A percentile compares a stretch with the other conserved stretches of the same genome.
These are phyloP conservation scores for Orthosia gracilis DNA, from an alignment of 2,888 invertebrate genomes.

Conservation along the genomic window DNA sequence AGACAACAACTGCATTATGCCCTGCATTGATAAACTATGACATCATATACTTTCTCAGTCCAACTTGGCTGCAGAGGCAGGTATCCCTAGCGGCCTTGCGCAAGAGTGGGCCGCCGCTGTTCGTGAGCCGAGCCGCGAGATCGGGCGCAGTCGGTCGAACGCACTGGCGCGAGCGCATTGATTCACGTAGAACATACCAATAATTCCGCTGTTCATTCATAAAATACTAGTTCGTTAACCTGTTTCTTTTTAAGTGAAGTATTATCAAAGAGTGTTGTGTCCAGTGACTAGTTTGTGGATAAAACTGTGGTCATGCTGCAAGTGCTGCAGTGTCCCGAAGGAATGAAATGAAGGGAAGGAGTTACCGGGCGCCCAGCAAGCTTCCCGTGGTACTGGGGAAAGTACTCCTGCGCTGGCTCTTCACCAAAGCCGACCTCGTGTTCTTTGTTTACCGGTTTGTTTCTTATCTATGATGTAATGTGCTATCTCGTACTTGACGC, in stretches of 20 bases:
- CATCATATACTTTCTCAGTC: constrained; percentile 81
- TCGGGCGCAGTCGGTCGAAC: constrained; percentile 68
- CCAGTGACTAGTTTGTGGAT: constrained; percentile 62
- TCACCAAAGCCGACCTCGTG: constrained; percentile 92
- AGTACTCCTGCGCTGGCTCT: constrained; percentile 92
- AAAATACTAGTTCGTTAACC: constrained; percentile 50
- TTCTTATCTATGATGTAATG: constrained; percentile 62
- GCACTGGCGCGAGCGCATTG: constrained; percentile 71
- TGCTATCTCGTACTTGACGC: constrained; percentile 11
- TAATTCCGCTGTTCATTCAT: constrained; percentile 27
- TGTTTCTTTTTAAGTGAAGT: constrained; percentile 2
- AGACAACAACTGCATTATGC: constrained; percentile 50
- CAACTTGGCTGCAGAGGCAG: constrained; percentile 73
- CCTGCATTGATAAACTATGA: constrained; percentile 74
- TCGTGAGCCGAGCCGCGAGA: constrained; percentile 54
- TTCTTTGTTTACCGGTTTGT: constrained; percentile 92
- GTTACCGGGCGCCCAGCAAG: constrained; percentile 75
- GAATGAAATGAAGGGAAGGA: constrained; percentile 87
- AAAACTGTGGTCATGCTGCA: constrained; percentile 69
- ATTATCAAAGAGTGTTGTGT: constrained; percentile 52
- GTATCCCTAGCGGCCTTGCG: constrained; percentile 80
- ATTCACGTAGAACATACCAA: constrained; percentile 49
- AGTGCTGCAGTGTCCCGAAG: constrained; percentile 58
- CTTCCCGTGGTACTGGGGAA: constrained; percentile 89
- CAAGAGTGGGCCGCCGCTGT: constrained; percentile 71